These are phyloP conservation scores for Caradrina clavipalpis DNA, from an alignment of 2,888 invertebrate genomes.

Conservation along the genomic window DNA sequence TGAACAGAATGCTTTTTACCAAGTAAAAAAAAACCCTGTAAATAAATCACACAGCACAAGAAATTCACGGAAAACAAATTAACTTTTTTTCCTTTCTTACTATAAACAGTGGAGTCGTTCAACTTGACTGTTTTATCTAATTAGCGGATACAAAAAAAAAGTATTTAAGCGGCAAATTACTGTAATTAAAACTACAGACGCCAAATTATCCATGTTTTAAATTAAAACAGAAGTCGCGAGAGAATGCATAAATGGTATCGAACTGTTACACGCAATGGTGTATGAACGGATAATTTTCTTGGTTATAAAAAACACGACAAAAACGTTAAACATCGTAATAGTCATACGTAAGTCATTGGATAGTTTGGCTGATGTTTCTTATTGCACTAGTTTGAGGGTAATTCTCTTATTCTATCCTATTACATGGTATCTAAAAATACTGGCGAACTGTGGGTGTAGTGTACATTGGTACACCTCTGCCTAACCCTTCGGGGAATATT, in stretches of 20 bases:
- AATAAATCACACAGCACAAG: slow-evolving; percentile 30
- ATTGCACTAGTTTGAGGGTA: background rate
- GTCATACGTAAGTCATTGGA: slow-evolving; percentile 22
- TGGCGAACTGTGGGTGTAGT: too few species aligned
- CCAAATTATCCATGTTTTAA: slow-evolving; percentile 60
- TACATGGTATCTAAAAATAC: too few species aligned
- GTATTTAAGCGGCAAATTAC: slow-evolving; percentile 53
- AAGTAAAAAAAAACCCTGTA: slow-evolving; percentile 25
- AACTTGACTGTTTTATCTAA: slow-evolving; percentile 58
- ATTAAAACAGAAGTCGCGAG: slow-evolving; percentile 63
- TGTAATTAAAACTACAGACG: slow-evolving; percentile 66
- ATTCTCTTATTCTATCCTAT: too few species aligned
- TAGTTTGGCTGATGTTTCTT: slow-evolving; percentile 3
- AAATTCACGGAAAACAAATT: slow-evolving; percentile 50
- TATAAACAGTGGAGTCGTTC: slow-evolving; percentile 49
- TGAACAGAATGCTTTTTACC: background rate
- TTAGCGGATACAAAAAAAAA: slow-evolving; percentile 60
- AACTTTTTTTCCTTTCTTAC: slow-evolving; percentile 37
- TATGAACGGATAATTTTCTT: slow-evolving; percentile 41
- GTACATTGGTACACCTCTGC: too few species aligned
- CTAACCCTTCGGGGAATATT: too few species aligned
- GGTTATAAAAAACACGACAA: slow-evolving; percentile 34
- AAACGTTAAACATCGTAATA: slow-evolving; percentile 19
- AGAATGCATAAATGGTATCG: slow-evolving; percentile 54
- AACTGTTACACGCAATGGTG: slow-evolving; percentile 66